Evolutionary conservation across 2,888 invertebrate species (phyloP), one percentile per base, ranked within the genome.

Genomic region (Pemphredon lugubris): DNA sequence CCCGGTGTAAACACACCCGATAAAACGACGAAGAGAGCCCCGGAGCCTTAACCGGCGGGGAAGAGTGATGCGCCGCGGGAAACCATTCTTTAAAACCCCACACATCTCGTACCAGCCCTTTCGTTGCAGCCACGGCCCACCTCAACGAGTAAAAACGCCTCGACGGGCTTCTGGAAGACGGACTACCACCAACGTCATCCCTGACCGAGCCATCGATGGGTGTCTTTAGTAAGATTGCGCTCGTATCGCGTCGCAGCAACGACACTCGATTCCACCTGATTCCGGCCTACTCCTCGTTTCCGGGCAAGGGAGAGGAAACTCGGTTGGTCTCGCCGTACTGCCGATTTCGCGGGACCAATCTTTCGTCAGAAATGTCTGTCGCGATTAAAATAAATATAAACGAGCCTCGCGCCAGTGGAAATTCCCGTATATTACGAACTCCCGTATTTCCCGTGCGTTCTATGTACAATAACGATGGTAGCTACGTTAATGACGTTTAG

Each of bases 1-100:
- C 50, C 54, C 83, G 83, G 81, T 86, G 86, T 86, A 85, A 87
- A 85, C 86, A 87, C 77, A 70, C 75, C 74, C 83, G 85, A 83
- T 84, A 81, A 86, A 87, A 86, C 81, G 79, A 76, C 77, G 77
- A 64, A 37, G 70, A 77, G 74, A 45, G 57, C 23, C 47, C n/a
- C 40, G 44, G 48, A 53, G 75, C 78, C 81, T 81, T 81, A 81
- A 78, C 81, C 75, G 79, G 83, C 76, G 82, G 79, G 77, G 82
- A 86, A 86, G 86, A 86, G 82, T 87, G 84, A 87, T 84, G 85
- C 83, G 82, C 77, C 81, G 78, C 84, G 81, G 83, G 83, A 85
- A 86, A 84, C 86, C 86, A 86, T 86, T 86, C 84, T 85, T 86
- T 81, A 86, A 79, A 81, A 77, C 64, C 75, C 72, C 70, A 76